Conservation (phyloP, 2,888 invertebrate genomes). For the Epirrita christyi region DNA sequence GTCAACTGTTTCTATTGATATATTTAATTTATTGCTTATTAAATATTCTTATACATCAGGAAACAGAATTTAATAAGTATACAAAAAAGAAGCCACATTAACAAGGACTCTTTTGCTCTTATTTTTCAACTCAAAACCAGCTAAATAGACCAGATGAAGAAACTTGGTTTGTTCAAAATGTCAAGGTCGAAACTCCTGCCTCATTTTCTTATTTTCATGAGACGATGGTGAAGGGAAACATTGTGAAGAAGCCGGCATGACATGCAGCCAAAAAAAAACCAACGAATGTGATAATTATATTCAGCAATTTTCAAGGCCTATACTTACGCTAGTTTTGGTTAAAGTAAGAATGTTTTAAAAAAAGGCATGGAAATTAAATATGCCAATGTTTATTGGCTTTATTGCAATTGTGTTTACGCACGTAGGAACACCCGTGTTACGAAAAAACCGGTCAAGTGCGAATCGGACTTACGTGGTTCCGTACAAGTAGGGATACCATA, state of each 20-base stretch:
- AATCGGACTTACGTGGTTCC: no score
- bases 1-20: neutral
- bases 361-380: no score
- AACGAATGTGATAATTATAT: no score
- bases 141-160: neutral
- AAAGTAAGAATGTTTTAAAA: no score
- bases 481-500: no score
- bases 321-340: no score
- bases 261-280: neutral
- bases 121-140: neutral
- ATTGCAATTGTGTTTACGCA: no score
- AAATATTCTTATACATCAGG: no score
- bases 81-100: neutral
- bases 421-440: no score
- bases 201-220: neutral
- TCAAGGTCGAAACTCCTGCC: neutral
- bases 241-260: neutral
- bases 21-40: no score
- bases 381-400: no score
- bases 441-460: no score
- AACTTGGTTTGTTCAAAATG: neutral
- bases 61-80: neutral
- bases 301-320: neutral
- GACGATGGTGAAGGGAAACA: neutral
- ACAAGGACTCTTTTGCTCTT: neutral